A percentile compares a stretch with the other conserved stretches of the same genome.
These are phyloP conservation scores for Xanthorhoe designata DNA, from an alignment of 2,888 invertebrate genomes.

Conservation along the genomic window DNA sequence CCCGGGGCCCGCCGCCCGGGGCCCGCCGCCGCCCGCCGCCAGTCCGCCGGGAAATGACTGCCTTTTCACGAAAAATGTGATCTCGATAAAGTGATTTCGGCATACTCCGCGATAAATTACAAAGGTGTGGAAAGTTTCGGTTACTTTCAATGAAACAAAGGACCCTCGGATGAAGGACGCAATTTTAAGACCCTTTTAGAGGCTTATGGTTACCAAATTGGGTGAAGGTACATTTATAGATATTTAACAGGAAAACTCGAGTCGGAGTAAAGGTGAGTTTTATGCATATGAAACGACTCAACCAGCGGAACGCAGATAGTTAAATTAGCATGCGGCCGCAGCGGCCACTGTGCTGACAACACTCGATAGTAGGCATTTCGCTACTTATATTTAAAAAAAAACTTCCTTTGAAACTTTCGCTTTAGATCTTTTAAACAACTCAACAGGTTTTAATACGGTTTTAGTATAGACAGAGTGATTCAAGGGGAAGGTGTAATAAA, in stretches of 20 bases:
- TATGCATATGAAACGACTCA: neutral
- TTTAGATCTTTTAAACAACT: no score
- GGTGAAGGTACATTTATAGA: neutral
- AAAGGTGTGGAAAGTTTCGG: constrained; percentile 16
- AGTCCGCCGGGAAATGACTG: neutral
- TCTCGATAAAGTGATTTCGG: constrained; percentile 23
- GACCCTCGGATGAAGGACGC: neutral
- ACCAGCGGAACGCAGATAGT: no score
- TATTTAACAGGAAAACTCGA: neutral
- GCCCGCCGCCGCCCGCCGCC: neutral
- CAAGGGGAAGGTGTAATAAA: no score
- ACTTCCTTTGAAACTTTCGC: no score
- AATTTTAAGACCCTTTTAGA: neutral
- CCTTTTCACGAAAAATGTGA: constrained; percentile 14
- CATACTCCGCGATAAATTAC: constrained; percentile 15
- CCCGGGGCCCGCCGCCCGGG: neutral
- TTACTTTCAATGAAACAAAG: constrained; percentile 11
- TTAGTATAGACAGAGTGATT: no score
- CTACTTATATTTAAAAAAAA: no score
- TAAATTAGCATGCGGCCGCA: no score
- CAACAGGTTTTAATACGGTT: no score
- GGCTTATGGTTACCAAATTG: neutral
- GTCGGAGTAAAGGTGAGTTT: neutral
- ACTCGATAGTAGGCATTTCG: no score
- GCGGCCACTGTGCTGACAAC: no score